phyloP scores from a whole-genome alignment of 2,888 invertebrate genomes.

The Drosophila kokeensis region DNA sequence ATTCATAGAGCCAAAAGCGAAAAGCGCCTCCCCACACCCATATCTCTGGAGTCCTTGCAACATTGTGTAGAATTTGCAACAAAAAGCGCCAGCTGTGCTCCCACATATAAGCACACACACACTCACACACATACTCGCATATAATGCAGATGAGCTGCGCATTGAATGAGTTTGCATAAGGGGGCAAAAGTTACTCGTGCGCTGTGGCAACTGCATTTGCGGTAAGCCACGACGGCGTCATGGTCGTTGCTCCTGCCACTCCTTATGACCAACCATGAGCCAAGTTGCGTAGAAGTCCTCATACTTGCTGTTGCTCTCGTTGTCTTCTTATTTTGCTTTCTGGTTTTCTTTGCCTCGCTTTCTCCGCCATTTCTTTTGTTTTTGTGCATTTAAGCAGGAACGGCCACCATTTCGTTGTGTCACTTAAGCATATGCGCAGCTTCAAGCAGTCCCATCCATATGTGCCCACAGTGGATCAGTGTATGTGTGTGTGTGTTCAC shows the following conservation, averaged over 20 bases:
- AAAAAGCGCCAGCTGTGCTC: constrained; percentile 46
- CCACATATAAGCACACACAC: constrained; percentile 13
- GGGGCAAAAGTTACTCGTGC: constrained; percentile 69
- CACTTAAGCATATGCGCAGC: constrained; percentile 60
- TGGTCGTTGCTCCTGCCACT: constrained; percentile 59
- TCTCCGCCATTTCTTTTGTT: constrained; percentile 43
- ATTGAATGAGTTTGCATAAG: constrained; percentile 53
- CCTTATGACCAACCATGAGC: background rate
- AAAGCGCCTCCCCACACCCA: background rate
- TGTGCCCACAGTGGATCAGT: constrained; percentile 4
- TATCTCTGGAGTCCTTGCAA: constrained; percentile 36
- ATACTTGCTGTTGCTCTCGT: constrained; percentile 7
- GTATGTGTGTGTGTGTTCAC: constrained; percentile 17
- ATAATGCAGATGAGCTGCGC: constrained; percentile 71
- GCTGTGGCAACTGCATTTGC: constrained; percentile 74
- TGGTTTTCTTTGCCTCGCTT: constrained; percentile 11
- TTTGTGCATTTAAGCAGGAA: constrained; percentile 51
- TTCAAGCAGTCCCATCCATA: constrained; percentile 12
- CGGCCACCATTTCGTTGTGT: constrained; percentile 53
- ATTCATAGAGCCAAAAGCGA: constrained; percentile 50
- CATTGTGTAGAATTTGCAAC: constrained; percentile 53
- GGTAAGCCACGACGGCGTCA: constrained; percentile 61
- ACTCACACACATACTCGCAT: constrained; percentile 9
- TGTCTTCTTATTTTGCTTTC: constrained; percentile 14
- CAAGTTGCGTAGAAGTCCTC: background rate